Evolutionary conservation across 2,888 invertebrate species (phyloP), one percentile per base, ranked within the genome.

Genomic region (Clepsis dumicolana): DNA sequence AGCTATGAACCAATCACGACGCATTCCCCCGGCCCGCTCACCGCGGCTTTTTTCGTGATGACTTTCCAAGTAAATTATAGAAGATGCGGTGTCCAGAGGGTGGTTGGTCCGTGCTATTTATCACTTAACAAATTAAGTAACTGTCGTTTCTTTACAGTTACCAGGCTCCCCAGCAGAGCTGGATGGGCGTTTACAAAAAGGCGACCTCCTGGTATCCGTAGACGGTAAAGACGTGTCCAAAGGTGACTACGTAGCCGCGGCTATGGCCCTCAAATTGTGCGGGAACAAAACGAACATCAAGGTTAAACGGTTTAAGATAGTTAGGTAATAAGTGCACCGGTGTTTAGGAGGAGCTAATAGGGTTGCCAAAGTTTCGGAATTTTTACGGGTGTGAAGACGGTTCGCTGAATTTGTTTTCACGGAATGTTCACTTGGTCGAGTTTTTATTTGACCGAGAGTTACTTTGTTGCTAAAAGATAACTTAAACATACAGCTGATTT

Each of bases 101-200:
- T n/a, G n/a, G n/a, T n/a, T n/a, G n/a, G n/a, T n/a, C n/a, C n/a
- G n/a, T n/a, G n/a, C n/a, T n/a, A n/a, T n/a, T n/a, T n/a, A n/a
- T n/a, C n/a, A n/a, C n/a, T n/a, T n/a, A n/a, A n/a, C 29, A 4
- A 29, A 7, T 29, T 7, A 38, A 14, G 1, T 16, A 16, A 41
- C 4, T 21, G 48, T 18, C 38, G 1, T 24, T 14, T 21, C 4
- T 44, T 76, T 76, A 4, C 87, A 98, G 98, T 94, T 98, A 18
- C 95, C 97, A 65, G 99, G 98, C 2, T 97, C 99, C 25, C 96
- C 96, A 38, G 98, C 98, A 0, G 96, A 96, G 72, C 90, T 96
- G 38, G 98, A 99, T 85, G 98, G 97, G 4, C 96, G 98, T 66
- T 95, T 99, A 72, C 97, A 97, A 90, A 97, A 97, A 80, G 99